Base-by-base conservation (phyloP, 1,140 invertebrate genomes). In the Dinothrombium tinctorium region DNA sequence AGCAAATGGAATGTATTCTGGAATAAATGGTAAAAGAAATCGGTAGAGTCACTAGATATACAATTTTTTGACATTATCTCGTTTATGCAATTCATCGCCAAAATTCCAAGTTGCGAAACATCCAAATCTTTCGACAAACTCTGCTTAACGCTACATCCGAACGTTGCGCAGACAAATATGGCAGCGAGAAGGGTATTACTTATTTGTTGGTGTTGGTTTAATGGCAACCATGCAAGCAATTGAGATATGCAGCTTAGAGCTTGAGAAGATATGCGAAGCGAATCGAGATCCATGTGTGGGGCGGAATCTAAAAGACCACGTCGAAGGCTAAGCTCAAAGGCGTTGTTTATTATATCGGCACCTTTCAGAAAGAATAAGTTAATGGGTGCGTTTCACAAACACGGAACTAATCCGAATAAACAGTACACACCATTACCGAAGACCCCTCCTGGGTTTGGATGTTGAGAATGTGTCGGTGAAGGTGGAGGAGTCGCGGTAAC, bases 11-110 rank as follows among this genome's bases (percentile, higher is more conserved):
- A n/a, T n/a, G n/a, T n/a, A n/a, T n/a, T n/a, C n/a, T n/a, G n/a
- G n/a, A n/a, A n/a, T n/a, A n/a, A n/a, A 20, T 2, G 11, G 36
- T 25, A 36, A 26, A 17, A 35, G 9, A 35, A 33, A 26, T 32
- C 28, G 23, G 25, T 12, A 21, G 29, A 36, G 11, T 75, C 72
- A 33, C 68, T 67, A 26, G 79, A 72, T 33, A 75, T 72, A 59
- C 76, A 81, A 50, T 83, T 78, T 57, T 82, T 71, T 56, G 86
- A 83, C 47, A 89, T 64, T 37, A 92, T 64, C 63, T 89, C 84
- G 58, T 86, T 87, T 37, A 89, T 67, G 33, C 78, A 75, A 31
- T 73, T 71, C 60, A 90, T 68, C 0, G 81, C 78, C 47, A 74
- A 64, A 43, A 82, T 61, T 33, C 74, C 77, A 20, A 63, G 44